A percentile compares a stretch with the other conserved stretches of the same genome.
phyloP scores from a whole-genome alignment of 2,888 invertebrate species.

The Magallana nippona region DNA sequence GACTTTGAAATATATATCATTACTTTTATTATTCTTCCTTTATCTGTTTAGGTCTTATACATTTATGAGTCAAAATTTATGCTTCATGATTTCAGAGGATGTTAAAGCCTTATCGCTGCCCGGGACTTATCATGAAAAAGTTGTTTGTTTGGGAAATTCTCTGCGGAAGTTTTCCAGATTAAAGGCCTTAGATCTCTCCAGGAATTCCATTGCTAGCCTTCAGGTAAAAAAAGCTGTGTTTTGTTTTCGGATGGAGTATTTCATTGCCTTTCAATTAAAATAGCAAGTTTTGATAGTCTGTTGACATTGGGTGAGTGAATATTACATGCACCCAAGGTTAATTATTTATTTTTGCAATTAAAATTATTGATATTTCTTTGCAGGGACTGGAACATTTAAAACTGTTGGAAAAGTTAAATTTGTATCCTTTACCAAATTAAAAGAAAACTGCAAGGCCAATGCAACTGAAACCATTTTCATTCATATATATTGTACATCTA shows the following conservation, averaged over 20 bases:
- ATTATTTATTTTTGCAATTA: no score
- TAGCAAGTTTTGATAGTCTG: no score
- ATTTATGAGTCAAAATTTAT: background rate
- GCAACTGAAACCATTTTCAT: no score
- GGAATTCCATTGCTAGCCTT: conserved; percentile 75
- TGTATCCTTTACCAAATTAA: conserved; percentile 74
- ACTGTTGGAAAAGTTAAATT: conserved; percentile 77
- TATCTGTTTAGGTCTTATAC: background rate
- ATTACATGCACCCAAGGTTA: no score
- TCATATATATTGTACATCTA: no score
- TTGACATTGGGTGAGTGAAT: no score
- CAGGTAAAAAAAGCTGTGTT: conserved; percentile 59
- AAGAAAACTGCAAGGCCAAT: no score
- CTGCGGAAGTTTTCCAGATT: conserved; percentile 77
- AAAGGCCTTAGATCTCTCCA: conserved; percentile 78
- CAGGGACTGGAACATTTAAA: conserved; percentile 78
- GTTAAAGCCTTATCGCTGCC: conserved; percentile 78
- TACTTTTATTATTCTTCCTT: background rate
- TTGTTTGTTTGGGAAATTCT: conserved; percentile 73
- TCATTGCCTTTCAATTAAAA: no score
- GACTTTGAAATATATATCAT: background rate
- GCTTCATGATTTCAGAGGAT: conserved; percentile 74
- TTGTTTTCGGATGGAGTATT: background rate
- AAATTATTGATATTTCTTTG: conserved; percentile 41
- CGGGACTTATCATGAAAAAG: conserved; percentile 79